These are phyloP conservation scores for Nymphalis polychloros DNA, from an alignment of 2,888 invertebrate species.

Conservation along the genomic window DNA sequence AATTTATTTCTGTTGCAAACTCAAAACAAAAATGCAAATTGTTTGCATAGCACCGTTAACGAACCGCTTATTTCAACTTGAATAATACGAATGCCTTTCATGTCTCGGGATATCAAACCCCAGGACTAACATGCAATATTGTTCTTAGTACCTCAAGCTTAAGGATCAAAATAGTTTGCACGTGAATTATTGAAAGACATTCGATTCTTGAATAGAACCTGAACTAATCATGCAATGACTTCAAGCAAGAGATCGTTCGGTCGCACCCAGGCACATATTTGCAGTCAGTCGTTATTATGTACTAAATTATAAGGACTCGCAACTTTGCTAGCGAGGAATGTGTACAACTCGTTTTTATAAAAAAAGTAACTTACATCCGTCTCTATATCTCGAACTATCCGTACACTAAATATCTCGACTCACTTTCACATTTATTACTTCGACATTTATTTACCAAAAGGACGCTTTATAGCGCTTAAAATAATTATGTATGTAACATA, in stretches of 20 bases:
- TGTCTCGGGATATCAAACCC: conserved; percentile 39
- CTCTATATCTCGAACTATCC: background rate
- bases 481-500: no score
- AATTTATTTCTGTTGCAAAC: conserved; percentile 28
- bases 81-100: conserved; percentile 47
- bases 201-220: conserved; percentile 49
- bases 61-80: conserved; percentile 50
- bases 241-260: conserved; percentile 36
- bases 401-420: background rate
- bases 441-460: background rate
- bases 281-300: conserved; percentile 22
- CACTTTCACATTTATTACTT: background rate
- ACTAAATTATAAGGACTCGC: conserved; percentile 6
- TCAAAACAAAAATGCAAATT: conserved; percentile 18
- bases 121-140: conserved; percentile 24
- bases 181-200: conserved; percentile 34
- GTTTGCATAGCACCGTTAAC: conserved; percentile 42
- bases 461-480: background rate
- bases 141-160: conserved; percentile 14
- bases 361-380: background rate
- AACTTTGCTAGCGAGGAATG: background rate
- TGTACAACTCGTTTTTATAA: background rate
- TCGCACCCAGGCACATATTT: conserved; percentile 43
- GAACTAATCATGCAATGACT: conserved; percentile 54
- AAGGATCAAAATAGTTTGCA: conserved; percentile 26